A percentile compares a stretch with the other conserved stretches of the same genome.
phyloP scores from a whole-genome alignment of 2,888 invertebrate genomes.

The Osmoderma eremita region DNA sequence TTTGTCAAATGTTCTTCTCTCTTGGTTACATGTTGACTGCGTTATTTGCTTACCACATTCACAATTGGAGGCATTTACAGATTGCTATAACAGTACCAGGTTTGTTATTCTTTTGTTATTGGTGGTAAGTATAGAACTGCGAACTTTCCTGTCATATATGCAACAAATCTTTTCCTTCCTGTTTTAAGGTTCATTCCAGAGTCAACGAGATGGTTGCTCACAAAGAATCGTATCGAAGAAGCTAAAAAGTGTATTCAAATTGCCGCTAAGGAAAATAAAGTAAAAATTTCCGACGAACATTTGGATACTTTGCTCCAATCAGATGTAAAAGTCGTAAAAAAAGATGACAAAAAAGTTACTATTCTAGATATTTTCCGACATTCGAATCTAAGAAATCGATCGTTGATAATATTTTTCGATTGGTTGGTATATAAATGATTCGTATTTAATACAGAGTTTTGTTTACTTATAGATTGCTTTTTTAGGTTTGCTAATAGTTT shows the following conservation, averaged over 20 bases:
- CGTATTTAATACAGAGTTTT: constrained; percentile 1
- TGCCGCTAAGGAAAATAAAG: constrained; percentile 74
- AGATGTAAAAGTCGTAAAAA: constrained; percentile 61
- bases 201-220: constrained; percentile 77
- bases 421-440: constrained; percentile 65
- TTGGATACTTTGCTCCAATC: constrained; percentile 66
- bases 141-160: background rate
- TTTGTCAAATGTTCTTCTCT: constrained; percentile 80
- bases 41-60: constrained; percentile 73
- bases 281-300: constrained; percentile 67
- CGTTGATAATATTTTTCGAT: constrained; percentile 76
- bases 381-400: constrained; percentile 72
- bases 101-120: constrained; percentile 73
- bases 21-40: constrained; percentile 76
- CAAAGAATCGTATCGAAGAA: constrained; percentile 71
- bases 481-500: constrained; percentile 82
- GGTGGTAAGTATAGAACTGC: constrained; percentile 66
- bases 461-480: no score
- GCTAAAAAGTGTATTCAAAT: constrained; percentile 71
- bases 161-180: constrained; percentile 8
- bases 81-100: constrained; percentile 77
- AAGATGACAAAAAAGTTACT: constrained; percentile 62
- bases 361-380: constrained; percentile 71
- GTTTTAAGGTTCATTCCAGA: constrained; percentile 72
- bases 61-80: constrained; percentile 76